These are phyloP conservation scores for Acleris cristana DNA, from an alignment of 2,888 invertebrate species.

Conservation along the genomic window DNA sequence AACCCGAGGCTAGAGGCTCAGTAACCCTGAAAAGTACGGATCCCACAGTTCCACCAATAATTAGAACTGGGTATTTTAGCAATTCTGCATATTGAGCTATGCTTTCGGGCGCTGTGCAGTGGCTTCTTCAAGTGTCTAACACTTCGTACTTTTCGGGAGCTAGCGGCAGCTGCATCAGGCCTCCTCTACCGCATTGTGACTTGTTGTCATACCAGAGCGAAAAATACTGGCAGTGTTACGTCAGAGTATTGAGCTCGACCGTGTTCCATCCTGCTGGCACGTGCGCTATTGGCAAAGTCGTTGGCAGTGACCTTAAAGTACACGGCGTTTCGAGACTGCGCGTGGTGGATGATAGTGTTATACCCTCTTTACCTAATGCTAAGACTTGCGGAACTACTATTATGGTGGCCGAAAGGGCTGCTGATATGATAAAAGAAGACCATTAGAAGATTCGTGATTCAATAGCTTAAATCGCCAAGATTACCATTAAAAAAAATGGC, in stretches of 20 bases:
- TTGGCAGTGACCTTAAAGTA: constrained; percentile 35
- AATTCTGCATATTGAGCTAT: constrained; percentile 21
- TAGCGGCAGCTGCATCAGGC: constrained; percentile 11
- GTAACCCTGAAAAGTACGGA: constrained; percentile 30
- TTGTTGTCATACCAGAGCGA: constrained; percentile 68
- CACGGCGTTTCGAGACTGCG: constrained; percentile 38
- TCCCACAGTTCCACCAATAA: constrained; percentile 21
- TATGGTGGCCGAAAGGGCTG: constrained; percentile 42
- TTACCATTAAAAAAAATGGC: too few species aligned
- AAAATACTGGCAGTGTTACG: constrained; percentile 82
- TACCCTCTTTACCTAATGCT: constrained; percentile 39
- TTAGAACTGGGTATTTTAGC: constrained; percentile 23
- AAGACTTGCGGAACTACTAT: constrained; percentile 39
- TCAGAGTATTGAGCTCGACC: constrained; percentile 76
- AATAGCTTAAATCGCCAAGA: too few species aligned
- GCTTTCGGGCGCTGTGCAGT: constrained; percentile 8
- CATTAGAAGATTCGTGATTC: neutral
- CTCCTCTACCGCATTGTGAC: constrained; percentile 68
- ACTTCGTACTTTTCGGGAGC: constrained; percentile 14
- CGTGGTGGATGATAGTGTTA: constrained; percentile 40
- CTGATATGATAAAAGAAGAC: constrained; percentile 40
- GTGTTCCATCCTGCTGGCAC: constrained; percentile 77
- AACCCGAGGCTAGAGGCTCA: constrained; percentile 25
- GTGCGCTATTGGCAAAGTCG: constrained; percentile 37
- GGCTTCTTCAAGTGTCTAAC: neutral